Evolutionary conservation across 53 echinoderm and acorn worm genomes (phyloP).

Genomic region (Arbacia lixula): DNA sequence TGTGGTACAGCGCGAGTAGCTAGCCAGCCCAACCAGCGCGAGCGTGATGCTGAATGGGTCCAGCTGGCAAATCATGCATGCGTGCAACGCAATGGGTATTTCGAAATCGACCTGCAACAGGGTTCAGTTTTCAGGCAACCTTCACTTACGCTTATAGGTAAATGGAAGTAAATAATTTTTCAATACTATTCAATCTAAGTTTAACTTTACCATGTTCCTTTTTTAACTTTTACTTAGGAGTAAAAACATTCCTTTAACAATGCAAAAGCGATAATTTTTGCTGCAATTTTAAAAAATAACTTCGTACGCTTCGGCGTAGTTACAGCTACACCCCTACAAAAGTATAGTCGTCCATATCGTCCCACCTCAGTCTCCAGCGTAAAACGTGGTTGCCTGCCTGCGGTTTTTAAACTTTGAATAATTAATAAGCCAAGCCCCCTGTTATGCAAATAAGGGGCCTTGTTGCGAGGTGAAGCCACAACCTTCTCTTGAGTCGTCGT

Average conservation of each 20-base stretch:
- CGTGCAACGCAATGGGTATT: no score
- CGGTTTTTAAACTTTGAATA: conserved; percentile 58
- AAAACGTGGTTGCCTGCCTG: conserved; percentile 54
- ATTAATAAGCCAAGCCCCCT: conserved; percentile 49
- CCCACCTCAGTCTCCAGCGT: conserved; percentile 20
- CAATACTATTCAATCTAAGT: no score
- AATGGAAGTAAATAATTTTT: no score
- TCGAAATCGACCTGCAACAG: no score
- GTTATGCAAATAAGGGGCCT: conserved; percentile 45
- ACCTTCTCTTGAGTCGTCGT: neutral
- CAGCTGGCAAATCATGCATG: conserved; percentile 33
- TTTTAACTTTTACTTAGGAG: no score
- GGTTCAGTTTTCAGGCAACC: no score
- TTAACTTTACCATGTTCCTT: no score
- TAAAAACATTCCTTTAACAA: no score
- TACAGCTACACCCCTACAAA: neutral
- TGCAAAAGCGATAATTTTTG: no score
- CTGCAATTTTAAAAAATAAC: no score
- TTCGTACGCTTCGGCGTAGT: no score
- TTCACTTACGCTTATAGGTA: no score
- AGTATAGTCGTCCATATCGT: conserved; percentile 36
- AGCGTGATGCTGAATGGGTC: conserved; percentile 4
- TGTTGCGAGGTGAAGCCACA: conserved; percentile 41
- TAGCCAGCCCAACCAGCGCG: neutral
- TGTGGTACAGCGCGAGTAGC: conserved; percentile 28